Percentiles rank a stretch among this genome's conserved stretches.
Conservation (phyloP, 2,797 vertebrate species). For the Sebastes diploproa region DNA sequence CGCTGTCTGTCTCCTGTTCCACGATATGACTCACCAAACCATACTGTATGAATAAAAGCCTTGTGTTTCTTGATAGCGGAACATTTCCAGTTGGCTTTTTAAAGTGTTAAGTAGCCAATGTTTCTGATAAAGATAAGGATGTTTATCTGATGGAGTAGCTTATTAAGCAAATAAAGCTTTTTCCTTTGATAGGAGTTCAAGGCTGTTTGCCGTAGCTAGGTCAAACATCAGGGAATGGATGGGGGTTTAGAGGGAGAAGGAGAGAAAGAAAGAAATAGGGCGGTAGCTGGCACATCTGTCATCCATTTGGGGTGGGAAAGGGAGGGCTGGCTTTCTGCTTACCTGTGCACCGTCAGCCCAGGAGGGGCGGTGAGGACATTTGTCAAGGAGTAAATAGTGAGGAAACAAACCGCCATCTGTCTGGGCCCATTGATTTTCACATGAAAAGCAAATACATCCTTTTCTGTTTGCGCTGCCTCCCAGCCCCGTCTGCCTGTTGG, state of each 20-base stretch:
- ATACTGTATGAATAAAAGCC: slow-evolving; percentile 41
- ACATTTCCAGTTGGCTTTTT: slow-evolving; percentile 36
- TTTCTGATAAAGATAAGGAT: slow-evolving; percentile 26
- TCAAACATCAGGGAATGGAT: slow-evolving; percentile 25
- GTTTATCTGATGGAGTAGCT: slow-evolving; percentile 4
- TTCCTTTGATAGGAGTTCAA: slow-evolving; percentile 16
- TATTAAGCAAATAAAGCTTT: slow-evolving; percentile 1
- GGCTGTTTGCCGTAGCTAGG: slow-evolving; percentile 25
- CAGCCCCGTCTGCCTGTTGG: slow-evolving; percentile 56
- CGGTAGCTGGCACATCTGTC: slow-evolving; percentile 47
- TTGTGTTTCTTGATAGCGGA: slow-evolving; percentile 29
- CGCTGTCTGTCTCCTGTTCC: slow-evolving; percentile 46
- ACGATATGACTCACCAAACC: slow-evolving; percentile 53
- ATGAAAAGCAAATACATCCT: slow-evolving; percentile 79
- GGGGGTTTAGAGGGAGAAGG: neutral
- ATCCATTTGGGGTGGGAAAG: slow-evolving; percentile 47
- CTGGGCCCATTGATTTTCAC: slow-evolving; percentile 78
- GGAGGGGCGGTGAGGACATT: slow-evolving; percentile 67
- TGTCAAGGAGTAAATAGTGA: slow-evolving; percentile 76
- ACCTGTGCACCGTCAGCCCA: slow-evolving; percentile 64
- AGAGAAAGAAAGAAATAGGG: slow-evolving; percentile 21
- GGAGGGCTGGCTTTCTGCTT: slow-evolving; percentile 57
- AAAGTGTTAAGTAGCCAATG: neutral
- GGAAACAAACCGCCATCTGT: slow-evolving; percentile 79
- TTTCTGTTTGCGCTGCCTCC: slow-evolving; percentile 71